A percentile compares a stretch with the other conserved stretches of the same genome.
These are phyloP conservation scores for Geopemphigus sp. DNA, from an alignment of 1,140 invertebrate genomes.

Conservation along the genomic window DNA sequence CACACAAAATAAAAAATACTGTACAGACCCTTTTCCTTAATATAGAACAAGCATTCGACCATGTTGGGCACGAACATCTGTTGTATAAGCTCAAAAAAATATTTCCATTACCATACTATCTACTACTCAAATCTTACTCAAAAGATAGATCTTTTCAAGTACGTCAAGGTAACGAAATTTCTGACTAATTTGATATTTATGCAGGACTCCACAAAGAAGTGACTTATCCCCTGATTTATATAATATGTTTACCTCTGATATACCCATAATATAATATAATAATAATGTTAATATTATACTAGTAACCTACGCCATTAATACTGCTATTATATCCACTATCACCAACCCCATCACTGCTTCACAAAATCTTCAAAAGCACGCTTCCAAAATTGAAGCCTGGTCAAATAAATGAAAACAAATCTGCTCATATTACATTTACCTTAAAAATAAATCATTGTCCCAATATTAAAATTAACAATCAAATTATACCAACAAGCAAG, in stretches of 20 bases:
- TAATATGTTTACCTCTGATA: neutral
- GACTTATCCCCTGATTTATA: neutral
- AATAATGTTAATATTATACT: neutral
- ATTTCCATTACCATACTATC: no score
- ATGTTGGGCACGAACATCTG: no score
- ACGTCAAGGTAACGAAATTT: neutral
- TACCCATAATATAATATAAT: no score
- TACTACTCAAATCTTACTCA: no score
- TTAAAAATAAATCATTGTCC: neutral
- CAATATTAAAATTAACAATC: neutral
- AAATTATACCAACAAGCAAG: no score
- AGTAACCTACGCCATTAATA: neutral
- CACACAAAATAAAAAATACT: no score
- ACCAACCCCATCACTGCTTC: neutral
- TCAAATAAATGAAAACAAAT: neutral
- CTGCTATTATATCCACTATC: no score
- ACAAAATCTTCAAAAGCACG: neutral
- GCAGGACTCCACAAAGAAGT: no score
- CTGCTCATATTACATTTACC: neutral
- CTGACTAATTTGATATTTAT: neutral
- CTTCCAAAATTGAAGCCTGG: neutral
- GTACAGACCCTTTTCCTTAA: no score
- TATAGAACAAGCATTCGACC: no score
- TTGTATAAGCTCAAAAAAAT: no score
- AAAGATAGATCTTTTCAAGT: conserved; percentile 27